Evolutionary conservation across 2,888 invertebrate genomes (phyloP).

Genomic region (Paralinhomoeus sp.): DNA sequence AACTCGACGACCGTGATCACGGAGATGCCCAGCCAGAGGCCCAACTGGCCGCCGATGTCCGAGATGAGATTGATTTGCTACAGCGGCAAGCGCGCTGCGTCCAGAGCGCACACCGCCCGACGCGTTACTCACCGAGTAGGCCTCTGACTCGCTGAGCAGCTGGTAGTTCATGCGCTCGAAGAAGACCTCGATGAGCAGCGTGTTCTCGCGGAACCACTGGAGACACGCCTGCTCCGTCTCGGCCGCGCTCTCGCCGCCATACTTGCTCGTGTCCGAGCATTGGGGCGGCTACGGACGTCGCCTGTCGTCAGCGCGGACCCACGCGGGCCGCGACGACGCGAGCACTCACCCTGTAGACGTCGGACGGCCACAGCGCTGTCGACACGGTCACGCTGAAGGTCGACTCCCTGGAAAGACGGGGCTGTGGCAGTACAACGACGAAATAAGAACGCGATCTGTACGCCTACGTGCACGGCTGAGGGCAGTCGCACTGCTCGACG

Average conservation of each 20-base stretch:
- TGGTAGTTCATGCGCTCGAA: conserved; percentile 26
- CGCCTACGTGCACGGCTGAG: conserved; percentile 17
- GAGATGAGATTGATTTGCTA: conserved; percentile 27
- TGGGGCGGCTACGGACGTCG: conserved; percentile 19
- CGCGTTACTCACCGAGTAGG: conserved; percentile 15
- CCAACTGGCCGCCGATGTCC: conserved; percentile 28
- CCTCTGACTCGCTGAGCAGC: conserved; percentile 14
- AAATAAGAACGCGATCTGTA: too few species aligned
- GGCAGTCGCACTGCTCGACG: conserved; percentile 16
- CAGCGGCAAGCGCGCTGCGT: too few species aligned
- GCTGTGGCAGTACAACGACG: too few species aligned
- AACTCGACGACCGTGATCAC: conserved; percentile 23
- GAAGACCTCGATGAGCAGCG: conserved; percentile 26
- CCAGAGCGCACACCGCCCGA: too few species aligned
- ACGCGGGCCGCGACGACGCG: too few species aligned
- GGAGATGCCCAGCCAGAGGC: conserved; percentile 26
- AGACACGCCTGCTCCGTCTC: conserved; percentile 2
- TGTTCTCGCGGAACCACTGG: conserved; percentile 19
- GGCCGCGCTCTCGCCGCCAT: not conserved
- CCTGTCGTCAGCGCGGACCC: too few species aligned
- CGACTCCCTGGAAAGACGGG: conserved; percentile 14
- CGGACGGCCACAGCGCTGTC: conserved; percentile 20
- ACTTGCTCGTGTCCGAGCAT: conserved; percentile 8
- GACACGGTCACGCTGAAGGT: conserved; percentile 19
- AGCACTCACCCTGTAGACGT: conserved; percentile 14